Conservation (phyloP, 2,888 invertebrate genomes). For the Athripsodes cinereus region DNA sequence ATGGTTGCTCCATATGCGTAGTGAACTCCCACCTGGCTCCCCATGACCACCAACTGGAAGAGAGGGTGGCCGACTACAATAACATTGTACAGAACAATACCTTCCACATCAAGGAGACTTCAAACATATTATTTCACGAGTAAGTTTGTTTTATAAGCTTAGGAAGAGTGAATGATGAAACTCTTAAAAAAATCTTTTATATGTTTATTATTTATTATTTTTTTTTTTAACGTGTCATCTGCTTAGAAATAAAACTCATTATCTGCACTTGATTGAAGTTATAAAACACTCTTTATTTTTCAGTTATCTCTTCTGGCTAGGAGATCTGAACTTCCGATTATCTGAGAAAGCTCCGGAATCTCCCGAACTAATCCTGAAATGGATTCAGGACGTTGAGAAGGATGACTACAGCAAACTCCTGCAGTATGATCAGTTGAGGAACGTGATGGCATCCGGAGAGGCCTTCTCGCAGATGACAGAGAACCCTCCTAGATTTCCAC, state of each 20-base stretch:
- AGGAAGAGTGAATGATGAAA: too few species aligned
- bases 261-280: too few species aligned
- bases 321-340: conserved; percentile 83
- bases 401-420: conserved; percentile 61
- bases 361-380: conserved; percentile 61
- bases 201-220: too few species aligned
- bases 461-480: conserved; percentile 82
- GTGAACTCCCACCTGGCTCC: conserved; percentile 89
- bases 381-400: conserved; percentile 57
- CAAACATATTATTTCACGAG: conserved; percentile 88
- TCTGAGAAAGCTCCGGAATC: conserved; percentile 56
- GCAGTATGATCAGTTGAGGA: conserved; percentile 68
- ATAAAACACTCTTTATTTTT: too few species aligned
- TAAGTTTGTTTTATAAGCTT: too few species aligned
- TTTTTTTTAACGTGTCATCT: too few species aligned
- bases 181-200: too few species aligned
- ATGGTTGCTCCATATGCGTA: conserved; percentile 82
- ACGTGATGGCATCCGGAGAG: conserved; percentile 64
- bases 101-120: conserved; percentile 70
- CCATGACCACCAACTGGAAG: conserved; percentile 78
- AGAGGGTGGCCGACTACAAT: conserved; percentile 82
- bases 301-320: conserved; percentile 88
- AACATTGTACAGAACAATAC: conserved; percentile 77
- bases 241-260: too few species aligned
- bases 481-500: conserved; percentile 69